phyloP scores from a whole-genome alignment of 2,113 vertebrate species.

The Dasypus novemcinctus region DNA sequence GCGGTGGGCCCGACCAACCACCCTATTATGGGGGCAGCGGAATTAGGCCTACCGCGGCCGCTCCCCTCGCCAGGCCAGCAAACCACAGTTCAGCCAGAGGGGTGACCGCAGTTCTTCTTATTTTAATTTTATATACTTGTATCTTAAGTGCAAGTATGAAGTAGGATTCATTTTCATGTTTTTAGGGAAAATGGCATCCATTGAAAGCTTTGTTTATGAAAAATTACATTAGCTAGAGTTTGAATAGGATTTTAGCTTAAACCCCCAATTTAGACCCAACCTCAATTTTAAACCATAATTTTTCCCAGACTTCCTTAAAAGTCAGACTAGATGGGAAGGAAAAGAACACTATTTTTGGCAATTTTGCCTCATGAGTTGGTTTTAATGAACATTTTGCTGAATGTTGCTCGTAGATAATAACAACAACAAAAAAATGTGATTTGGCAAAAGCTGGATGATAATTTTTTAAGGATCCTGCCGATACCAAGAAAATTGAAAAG shows the following conservation, averaged over 20 bases:
- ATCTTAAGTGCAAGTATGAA: background rate
- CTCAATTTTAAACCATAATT: slow-evolving; percentile 54
- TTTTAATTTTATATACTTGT: background rate
- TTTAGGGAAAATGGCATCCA: background rate
- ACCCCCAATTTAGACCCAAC: slow-evolving; percentile 26
- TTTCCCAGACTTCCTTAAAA: slow-evolving; percentile 48
- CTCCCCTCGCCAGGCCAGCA: too few relatives aligned
- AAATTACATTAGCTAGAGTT: background rate
- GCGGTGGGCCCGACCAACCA: too few relatives aligned
- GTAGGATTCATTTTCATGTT: background rate
- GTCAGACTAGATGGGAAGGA: slow-evolving; percentile 32
- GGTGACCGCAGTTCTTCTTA: background rate
- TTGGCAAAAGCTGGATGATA: background rate
- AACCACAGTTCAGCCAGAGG: too few relatives aligned
- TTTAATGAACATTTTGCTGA: slow-evolving; percentile 3
- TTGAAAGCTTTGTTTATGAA: background rate
- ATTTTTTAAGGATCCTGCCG: background rate
- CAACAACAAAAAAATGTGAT: slow-evolving; percentile 35
- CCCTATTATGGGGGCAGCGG: too few relatives aligned
- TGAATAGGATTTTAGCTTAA: slow-evolving; percentile 30
- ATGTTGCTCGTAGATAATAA: background rate
- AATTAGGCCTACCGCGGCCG: too few relatives aligned
- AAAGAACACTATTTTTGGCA: background rate
- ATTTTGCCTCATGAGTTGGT: slow-evolving; percentile 3
- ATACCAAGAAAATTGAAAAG: background rate